Percentiles rank a stretch among this genome's conserved stretches.
Conservation (phyloP, 1,140 invertebrate genomes). For the Caenorhabditis latens region DNA sequence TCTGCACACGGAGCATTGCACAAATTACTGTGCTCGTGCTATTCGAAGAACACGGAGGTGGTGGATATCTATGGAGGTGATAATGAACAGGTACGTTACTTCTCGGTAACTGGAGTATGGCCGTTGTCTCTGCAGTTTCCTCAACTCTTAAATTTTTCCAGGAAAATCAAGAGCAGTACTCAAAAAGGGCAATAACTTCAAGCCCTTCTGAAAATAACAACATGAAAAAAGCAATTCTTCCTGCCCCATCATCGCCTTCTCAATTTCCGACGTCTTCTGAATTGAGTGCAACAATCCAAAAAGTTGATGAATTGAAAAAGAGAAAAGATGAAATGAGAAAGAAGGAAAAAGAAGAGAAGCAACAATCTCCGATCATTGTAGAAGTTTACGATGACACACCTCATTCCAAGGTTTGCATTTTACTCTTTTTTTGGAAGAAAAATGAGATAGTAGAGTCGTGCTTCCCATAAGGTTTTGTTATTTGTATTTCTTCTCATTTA, state of each 20-base stretch:
- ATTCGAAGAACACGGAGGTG: constrained; percentile 37
- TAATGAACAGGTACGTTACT: neutral
- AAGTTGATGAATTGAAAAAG: constrained; percentile 7
- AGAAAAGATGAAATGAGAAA: neutral
- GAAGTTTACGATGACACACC: constrained; percentile 51
- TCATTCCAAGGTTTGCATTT: neutral
- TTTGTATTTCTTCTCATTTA: too few relatives aligned
- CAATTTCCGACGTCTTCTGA: neutral
- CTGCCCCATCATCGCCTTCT: neutral
- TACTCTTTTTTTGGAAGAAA: too few relatives aligned
- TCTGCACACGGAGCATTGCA: constrained; percentile 29
- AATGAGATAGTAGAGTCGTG: too few relatives aligned
- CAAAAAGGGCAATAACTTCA: neutral
- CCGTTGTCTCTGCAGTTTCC: neutral
- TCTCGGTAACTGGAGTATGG: too few relatives aligned
- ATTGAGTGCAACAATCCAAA: neutral
- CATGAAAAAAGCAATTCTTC: neutral
- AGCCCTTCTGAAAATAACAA: neutral
- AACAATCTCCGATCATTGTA: constrained; percentile 34
- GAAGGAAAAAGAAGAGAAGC: neutral
- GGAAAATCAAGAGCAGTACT: constrained; percentile 5
- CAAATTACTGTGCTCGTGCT: constrained; percentile 28
- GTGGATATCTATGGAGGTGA: constrained; percentile 8
- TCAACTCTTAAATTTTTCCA: neutral
- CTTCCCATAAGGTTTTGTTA: too few relatives aligned